Base-by-base conservation (phyloP, 2,888 invertebrate species). In the Rambutsinella grinnellia region DNA sequence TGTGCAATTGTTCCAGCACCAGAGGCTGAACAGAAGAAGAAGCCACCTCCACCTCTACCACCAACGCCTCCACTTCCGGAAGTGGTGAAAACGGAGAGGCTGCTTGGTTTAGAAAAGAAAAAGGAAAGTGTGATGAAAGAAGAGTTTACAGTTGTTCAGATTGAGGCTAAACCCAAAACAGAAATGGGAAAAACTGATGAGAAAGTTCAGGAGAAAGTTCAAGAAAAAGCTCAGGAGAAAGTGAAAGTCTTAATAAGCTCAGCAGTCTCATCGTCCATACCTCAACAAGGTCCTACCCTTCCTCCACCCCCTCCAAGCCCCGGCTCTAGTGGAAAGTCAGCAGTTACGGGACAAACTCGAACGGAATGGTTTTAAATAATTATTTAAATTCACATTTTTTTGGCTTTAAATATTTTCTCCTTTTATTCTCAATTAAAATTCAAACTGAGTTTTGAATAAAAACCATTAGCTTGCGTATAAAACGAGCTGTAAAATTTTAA, bases 271-370 rank as follows among this genome's bases (percentile, higher is more conserved):
- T 1, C 67, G 2, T 62, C 74, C 19, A 24, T 17, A 8, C 27
- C 61, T 1, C 23, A 24, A 3, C n/a, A n/a, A n/a, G n/a, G 17
- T 21, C 44, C 51, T n/a, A 24, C 47, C 53, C 21, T 46, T 15
- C 17, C 46, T 15, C 26, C 46, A 49, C 61, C 46, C 10, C 66
- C 70, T 6, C 51, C 71, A 44, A 49, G 71, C 44, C 62, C 76
- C 1, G 75, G 79, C 53, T 72, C 77, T 1, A 61, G 69, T 17
- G 81, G 79, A 21, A 81, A 63, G 27, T 82, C 82, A 10, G 82
- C 78, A 0, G 75, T 82, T 5, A 82, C 82, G 49, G 82, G 82
- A 3, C 82, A 82, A 62, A 79, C 78, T 10, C 77, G 82, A 53
- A 82, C 82, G 3, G 82, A 79, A 19, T 82, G 82, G 82, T 60